Evolutionary conservation across 2,888 invertebrate genomes (phyloP), one percentile per base, ranked within the genome.

Genomic region (Zonitis immaculata): DNA sequence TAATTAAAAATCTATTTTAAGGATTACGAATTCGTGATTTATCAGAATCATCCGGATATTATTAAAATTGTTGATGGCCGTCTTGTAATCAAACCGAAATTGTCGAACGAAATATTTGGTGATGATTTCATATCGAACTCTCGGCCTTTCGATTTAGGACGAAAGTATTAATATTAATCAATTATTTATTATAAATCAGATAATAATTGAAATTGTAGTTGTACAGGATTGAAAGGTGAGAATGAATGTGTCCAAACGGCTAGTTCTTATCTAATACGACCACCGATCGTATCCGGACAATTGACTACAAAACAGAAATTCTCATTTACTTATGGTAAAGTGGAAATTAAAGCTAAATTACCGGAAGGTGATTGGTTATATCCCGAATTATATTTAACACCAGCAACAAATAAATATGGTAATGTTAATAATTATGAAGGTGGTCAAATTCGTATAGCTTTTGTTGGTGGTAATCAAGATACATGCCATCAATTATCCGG

Each of bases 321-420:
- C 64, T 79, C 79, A 5, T 89, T 90, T 64, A 79, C 79, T 8
- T 89, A 87, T 67, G 90, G 90, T 9, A 80, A 76, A 32, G 76
- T 90, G 11, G 81, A 85, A 66, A 76, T 90, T 3, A 79, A 81
- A 18, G 90, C 89, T 0, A 87, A 85, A 71, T 66, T 91, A 18
- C 89, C 90, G 0, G 78, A 79, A 57, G 90, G 90, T 0, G 87
- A 89, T 68, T 90, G 90, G 91, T 75, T 90, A 14, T 80, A 87
- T 66, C 89, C 91, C 47, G 88, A 84, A 66, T 74, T 89, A 6
- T 80, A 78, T 54, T 66, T 89, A 65, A 84, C 88, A 64, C 88
- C 91, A 0, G 73, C 78, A 7, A 78, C 81, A 46, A 79, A 80
- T 32, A 73, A 77, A 8, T 89, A 89, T 64, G 89, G 89, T 0